Base-by-base conservation (phyloP, 2,888 invertebrate genomes). In the Psylliodes chrysocephalus region DNA sequence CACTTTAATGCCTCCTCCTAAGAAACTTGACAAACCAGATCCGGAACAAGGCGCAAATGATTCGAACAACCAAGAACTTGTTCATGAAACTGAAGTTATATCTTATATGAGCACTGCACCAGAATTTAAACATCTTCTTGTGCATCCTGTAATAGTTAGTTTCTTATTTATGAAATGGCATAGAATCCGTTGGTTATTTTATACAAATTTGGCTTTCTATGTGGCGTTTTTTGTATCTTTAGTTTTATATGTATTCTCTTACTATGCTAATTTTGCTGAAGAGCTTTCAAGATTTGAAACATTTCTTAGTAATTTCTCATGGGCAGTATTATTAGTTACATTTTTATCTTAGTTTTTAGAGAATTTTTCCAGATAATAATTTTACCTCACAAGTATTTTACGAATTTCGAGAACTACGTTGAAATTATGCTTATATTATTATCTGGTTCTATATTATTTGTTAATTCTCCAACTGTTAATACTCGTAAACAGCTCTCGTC, bases 81-180 rank as follows among this genome's bases (percentile, higher is more conserved):
- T 86, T 15, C 86, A 88, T 47, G 94, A 94, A 85, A 92, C 91
- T 75, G 89, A 91, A 66, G 90, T 91, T 10, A 85, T 94, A 49
- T 82, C 88, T 6, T 90, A 89, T 73, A 90, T 94, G 82, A 89
- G 91, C 53, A 84, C 86, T 71, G 87, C 89, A 38, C 86, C 87
- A 67, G 89, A 90, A 64, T 82, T 92, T 62, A 86, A 88, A 17
- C 88, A 89, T 64, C 82, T 94, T 28, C 80, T 94, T 14, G 90
- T 89, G 71, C 93, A 94, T 83, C 93, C 93, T 0, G 85, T 93
- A 0, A 87, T 93, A 47, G 90, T 91, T 0, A 92, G 92, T 71
- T 94, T 93, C 73, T 81, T 94, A 2, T 90, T 90, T 73, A 84
- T 94, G 63, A 94, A 94, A 79, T 94, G 93, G 93, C 89, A 90